phyloP scores from a whole-genome alignment of 2,888 invertebrate species.

The Chloromyia formosa region DNA sequence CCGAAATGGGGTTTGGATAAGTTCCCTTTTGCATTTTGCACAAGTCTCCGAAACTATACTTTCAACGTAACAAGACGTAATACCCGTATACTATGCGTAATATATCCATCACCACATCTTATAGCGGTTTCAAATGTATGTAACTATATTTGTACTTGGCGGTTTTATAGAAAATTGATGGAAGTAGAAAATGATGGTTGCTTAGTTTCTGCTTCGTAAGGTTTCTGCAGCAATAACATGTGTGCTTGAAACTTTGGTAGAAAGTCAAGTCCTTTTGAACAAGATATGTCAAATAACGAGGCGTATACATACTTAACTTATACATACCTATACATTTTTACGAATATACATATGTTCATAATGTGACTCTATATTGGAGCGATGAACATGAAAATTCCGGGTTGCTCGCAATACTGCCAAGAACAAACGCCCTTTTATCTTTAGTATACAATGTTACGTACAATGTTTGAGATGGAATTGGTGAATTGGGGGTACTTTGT shows the following conservation, averaged over 20 bases:
- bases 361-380: not conserved
- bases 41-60: slow-evolving; percentile 1
- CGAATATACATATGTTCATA: too few species aligned
- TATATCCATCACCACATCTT: not conserved
- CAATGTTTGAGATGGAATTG: too few species aligned
- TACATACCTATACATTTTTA: too few species aligned
- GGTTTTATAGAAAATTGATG: slow-evolving; percentile 40
- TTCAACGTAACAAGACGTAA: not conserved
- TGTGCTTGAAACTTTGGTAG: slow-evolving; percentile 48
- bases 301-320: not conserved
- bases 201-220: slow-evolving; percentile 47
- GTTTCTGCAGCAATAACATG: slow-evolving; percentile 44
- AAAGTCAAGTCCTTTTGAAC: slow-evolving; percentile 45
- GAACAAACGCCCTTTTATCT: too few species aligned
- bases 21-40: slow-evolving; percentile 4
- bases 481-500: too few species aligned
- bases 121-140: slow-evolving; percentile 45
- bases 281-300: slow-evolving; percentile 8
- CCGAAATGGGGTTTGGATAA: slow-evolving; percentile 37
- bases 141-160: not conserved
- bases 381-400: not conserved
- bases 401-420: not conserved
- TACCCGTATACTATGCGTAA: not conserved
- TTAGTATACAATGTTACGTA: too few species aligned
- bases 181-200: slow-evolving; percentile 47